Evolutionary conservation across 2,113 vertebrate genomes (phyloP), one percentile per base, ranked within the genome.

Genomic region (Nipponia nippon): DNA sequence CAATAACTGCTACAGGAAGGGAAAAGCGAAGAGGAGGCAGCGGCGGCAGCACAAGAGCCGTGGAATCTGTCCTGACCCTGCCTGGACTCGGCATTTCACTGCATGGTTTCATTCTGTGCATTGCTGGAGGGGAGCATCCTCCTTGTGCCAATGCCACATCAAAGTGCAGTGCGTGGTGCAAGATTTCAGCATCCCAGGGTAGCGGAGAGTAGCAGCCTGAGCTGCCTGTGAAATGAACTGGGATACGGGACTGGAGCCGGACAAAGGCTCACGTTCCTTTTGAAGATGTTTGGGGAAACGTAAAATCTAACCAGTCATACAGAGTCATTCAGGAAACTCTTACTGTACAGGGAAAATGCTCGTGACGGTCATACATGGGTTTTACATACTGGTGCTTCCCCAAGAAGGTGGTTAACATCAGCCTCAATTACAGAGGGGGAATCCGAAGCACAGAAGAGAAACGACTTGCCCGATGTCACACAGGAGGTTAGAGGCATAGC

Each of bases 91-190:
- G 89, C n/a, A 3, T 59, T 89, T 83, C 65, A 9, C 69, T 34
- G 83, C 42, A 27, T 3, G 71, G 71, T 61, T 94, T 90, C 66
- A 44, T 38, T 47, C 27, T 7, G 25, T 25, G 50, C 40, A 1
- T 59, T 40, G 92, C 96, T 81, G 73, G 63, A 97, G 92, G 94
- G 92, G 44, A 95, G 49, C 89, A 79, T 32, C 92, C 83, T 91
- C 76, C 77, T 46, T 13, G 26, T 96, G 94, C 96, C 92, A 95
- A 75, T 11, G 90, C 94, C 91, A 95, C 95, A 95, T 96, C 96
- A 96, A 97, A 97, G 90, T 3, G 86, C 83, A 79, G 47, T 0
- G 69, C 25, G 79, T 36, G 56, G 15, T 50, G 90, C 59, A 44
- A 52, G 76, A 42, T 76, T 78, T 75, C 72, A 29, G 91, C 87